These are phyloP conservation scores for Julus scandinavius DNA, from an alignment of 2,888 invertebrate genomes.

Conservation along the genomic window DNA sequence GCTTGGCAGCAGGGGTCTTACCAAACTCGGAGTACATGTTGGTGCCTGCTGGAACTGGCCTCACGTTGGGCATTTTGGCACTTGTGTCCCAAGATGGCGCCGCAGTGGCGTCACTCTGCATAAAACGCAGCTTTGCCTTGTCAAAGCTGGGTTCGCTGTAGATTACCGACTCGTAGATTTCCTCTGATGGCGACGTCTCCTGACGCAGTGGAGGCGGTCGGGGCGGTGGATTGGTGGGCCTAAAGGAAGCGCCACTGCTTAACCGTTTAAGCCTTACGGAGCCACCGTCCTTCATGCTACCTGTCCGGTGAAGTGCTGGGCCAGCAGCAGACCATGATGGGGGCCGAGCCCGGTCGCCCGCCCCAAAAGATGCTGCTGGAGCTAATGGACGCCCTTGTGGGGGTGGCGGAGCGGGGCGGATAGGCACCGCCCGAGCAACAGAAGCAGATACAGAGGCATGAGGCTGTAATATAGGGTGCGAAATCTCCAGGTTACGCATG, in stretches of 20 bases:
- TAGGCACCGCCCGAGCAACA: slow-evolving; percentile 72
- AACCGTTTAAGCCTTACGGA: slow-evolving; percentile 83
- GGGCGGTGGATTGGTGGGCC: slow-evolving; percentile 72
- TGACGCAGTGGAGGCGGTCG: slow-evolving; percentile 63
- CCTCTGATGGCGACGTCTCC: slow-evolving; percentile 24
- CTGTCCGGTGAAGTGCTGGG: slow-evolving; percentile 77
- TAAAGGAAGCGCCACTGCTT: slow-evolving; percentile 80
- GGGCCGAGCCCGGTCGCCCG: slow-evolving; percentile 17
- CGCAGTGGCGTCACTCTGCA: background rate
- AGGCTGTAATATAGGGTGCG: slow-evolving; percentile 81
- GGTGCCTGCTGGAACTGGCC: background rate
- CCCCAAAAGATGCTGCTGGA: background rate
- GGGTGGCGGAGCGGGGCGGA: slow-evolving; percentile 67
- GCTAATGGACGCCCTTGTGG: slow-evolving; percentile 46
- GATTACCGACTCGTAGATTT: slow-evolving; percentile 57
- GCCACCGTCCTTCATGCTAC: slow-evolving; percentile 77
- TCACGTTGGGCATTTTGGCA: background rate
- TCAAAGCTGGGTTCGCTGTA: slow-evolving; percentile 56
- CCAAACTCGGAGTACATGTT: background rate
- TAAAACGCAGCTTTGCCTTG: slow-evolving; percentile 47
- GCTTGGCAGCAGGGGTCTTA: background rate
- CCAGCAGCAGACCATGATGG: slow-evolving; percentile 64
- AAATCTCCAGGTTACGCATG: slow-evolving; percentile 81
- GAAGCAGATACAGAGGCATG: slow-evolving; percentile 68
- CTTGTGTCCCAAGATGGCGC: background rate